These are phyloP conservation scores for Drosophila grimshawi DNA, from an alignment of 1,140 invertebrate species.

Conservation along the genomic window DNA sequence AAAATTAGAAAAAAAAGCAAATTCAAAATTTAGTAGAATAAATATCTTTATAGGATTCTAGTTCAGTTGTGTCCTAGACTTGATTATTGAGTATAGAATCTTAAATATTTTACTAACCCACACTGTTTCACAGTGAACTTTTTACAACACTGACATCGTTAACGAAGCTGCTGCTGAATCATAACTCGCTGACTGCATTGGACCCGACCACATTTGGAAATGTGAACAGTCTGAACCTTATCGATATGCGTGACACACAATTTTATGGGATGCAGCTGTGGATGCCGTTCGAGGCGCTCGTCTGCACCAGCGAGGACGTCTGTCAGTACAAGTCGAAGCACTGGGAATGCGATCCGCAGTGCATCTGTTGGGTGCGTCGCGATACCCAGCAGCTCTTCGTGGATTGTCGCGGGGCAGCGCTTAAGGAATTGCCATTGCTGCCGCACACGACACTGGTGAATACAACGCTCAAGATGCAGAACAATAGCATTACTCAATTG, in stretches of 20 bases:
- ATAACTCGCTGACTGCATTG: slow-evolving; percentile 59
- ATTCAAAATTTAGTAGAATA: too few species aligned
- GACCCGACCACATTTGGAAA: slow-evolving; percentile 35
- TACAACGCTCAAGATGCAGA: slow-evolving; percentile 85
- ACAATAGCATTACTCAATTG: slow-evolving; percentile 85
- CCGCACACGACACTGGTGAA: slow-evolving; percentile 57
- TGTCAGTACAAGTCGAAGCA: slow-evolving; percentile 68
- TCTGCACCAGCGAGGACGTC: slow-evolving; percentile 81
- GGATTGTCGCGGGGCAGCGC: slow-evolving; percentile 85
- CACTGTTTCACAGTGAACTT: slow-evolving; percentile 49
- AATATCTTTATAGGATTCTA: too few species aligned
- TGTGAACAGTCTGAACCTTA: slow-evolving; percentile 40
- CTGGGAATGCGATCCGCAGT: slow-evolving; percentile 85
- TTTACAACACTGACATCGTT: slow-evolving; percentile 59
- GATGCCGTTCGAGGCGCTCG: slow-evolving; percentile 74
- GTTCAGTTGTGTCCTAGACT: too few species aligned
- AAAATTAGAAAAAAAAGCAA: too few species aligned
- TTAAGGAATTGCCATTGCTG: slow-evolving; percentile 72
- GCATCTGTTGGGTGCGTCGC: slow-evolving; percentile 85
- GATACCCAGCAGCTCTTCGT: slow-evolving; percentile 84
- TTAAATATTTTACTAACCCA: slow-evolving; percentile 22
- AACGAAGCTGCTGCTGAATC: slow-evolving; percentile 49
- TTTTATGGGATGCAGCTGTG: slow-evolving; percentile 68
- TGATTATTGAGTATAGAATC: background rate
- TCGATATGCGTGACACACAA: slow-evolving; percentile 68